Evolutionary conservation across 2,113 vertebrate species (phyloP).

Genomic region (Tragelaphus imberbis): DNA sequence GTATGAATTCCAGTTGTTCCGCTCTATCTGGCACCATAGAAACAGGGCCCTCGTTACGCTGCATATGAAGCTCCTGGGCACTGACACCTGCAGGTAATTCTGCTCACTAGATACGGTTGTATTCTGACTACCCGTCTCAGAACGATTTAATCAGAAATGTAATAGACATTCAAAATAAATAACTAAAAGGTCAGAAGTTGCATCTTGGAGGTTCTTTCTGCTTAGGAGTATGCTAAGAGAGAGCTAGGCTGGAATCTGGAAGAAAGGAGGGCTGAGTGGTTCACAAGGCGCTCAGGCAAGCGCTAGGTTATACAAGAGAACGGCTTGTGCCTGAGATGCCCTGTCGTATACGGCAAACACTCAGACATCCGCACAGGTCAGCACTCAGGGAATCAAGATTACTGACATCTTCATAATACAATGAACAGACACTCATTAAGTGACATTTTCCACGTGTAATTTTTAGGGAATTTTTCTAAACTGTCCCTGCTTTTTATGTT

Average conservation of each 20-base stretch:
- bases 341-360: background rate
- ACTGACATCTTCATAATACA: background rate
- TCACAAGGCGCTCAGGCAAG: background rate
- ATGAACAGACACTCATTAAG: background rate
- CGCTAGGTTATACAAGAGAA: background rate
- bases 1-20: background rate
- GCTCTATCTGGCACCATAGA: background rate
- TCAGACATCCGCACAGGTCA: background rate
- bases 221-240: background rate
- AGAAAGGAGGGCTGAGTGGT: background rate
- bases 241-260: background rate
- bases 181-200: background rate
- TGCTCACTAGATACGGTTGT: slow-evolving; percentile 7
- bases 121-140: slow-evolving; percentile 49
- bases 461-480: background rate
- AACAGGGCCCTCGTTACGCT: background rate
- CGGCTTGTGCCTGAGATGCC: background rate
- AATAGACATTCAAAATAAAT: background rate
- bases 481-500: background rate
- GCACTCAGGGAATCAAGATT: background rate
- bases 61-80: background rate
- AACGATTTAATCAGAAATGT: slow-evolving; percentile 2
- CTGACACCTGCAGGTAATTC: slow-evolving; percentile 39
- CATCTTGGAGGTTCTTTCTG: background rate
- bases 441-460: background rate